A percentile compares a stretch with the other conserved stretches of the same genome.
These are phyloP conservation scores for Heterohyrax brucei DNA, from an alignment of 2,797 vertebrate genomes.

Conservation along the genomic window DNA sequence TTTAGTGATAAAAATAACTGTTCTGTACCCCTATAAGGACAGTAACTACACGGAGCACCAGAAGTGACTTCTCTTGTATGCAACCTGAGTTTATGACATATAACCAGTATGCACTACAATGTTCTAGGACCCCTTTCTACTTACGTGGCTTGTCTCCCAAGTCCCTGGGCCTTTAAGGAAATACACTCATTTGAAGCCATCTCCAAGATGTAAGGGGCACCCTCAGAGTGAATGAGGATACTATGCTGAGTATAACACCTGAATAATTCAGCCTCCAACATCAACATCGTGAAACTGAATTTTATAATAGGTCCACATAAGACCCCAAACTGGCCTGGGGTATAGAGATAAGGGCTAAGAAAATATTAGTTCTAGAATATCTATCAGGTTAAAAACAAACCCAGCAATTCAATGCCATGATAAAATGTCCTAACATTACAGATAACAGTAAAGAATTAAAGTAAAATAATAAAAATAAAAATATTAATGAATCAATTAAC, in stretches of 20 bases:
- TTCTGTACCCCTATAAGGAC: neutral
- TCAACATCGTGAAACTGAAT: constrained; percentile 1
- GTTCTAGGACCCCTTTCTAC: neutral
- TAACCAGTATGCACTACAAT: neutral
- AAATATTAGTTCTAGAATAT: constrained; percentile 18
- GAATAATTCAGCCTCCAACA: neutral
- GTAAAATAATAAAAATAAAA: constrained; percentile 55
- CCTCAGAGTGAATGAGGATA: neutral
- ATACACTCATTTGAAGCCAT: neutral
- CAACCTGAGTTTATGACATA: too few species aligned
- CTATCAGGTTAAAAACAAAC: constrained; percentile 37
- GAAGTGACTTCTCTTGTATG: neutral
- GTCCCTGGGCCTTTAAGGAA: neutral
- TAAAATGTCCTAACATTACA: constrained; percentile 30
- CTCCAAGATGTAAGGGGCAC: neutral
- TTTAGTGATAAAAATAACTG: neutral
- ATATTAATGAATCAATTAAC: neutral
- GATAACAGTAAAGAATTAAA: neutral
- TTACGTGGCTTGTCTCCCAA: neutral
- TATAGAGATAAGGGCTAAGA: constrained; percentile 46
- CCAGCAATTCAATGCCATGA: neutral
- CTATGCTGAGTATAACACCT: neutral
- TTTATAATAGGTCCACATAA: neutral
- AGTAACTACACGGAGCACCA: neutral
- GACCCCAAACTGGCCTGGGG: neutral